These are phyloP conservation scores for Drosophila hamatofila DNA, from an alignment of 2,888 invertebrate genomes.

Conservation along the genomic window DNA sequence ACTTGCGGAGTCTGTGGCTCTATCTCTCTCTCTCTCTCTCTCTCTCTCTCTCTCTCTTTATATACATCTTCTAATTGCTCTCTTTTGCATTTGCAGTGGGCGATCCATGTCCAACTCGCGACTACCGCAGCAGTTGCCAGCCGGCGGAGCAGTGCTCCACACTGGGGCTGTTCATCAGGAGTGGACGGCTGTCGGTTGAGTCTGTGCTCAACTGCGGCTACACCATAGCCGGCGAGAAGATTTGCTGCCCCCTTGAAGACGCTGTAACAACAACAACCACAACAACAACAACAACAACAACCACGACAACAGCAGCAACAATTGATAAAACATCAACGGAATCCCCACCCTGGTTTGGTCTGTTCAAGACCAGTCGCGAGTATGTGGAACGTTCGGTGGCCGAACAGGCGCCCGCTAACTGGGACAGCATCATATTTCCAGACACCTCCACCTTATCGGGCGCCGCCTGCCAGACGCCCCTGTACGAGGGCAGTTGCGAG, in stretches of 20 bases:
- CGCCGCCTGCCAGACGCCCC: slow-evolving; percentile 50
- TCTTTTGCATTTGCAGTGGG: slow-evolving; percentile 47
- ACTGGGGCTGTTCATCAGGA: slow-evolving; percentile 31
- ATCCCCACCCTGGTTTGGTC: slow-evolving; percentile 38
- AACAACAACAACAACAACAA: neutral
- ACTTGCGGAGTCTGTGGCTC: neutral
- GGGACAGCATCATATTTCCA: slow-evolving; percentile 10
- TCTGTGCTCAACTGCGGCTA: slow-evolving; percentile 52
- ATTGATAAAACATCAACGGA: slow-evolving; percentile 3
- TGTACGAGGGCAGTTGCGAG: slow-evolving; percentile 61
- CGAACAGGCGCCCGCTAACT: neutral
- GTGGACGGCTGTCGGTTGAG: slow-evolving; percentile 21
- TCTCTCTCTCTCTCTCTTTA: neutral
- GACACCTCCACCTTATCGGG: neutral
- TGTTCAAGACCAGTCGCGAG: slow-evolving; percentile 63
- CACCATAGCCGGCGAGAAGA: slow-evolving; percentile 56
- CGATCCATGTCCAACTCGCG: slow-evolving; percentile 59
- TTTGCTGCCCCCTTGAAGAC: slow-evolving; percentile 57
- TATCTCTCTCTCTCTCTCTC: neutral
- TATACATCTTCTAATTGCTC: neutral
- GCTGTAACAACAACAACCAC: neutral
- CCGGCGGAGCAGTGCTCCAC: slow-evolving; percentile 42
- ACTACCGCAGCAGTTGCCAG: slow-evolving; percentile 62
- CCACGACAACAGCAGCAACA: slow-evolving; percentile 2
- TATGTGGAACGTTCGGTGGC: slow-evolving; percentile 31